Base-by-base conservation (phyloP, 2,888 invertebrate species). In the Drosophila cognata region DNA sequence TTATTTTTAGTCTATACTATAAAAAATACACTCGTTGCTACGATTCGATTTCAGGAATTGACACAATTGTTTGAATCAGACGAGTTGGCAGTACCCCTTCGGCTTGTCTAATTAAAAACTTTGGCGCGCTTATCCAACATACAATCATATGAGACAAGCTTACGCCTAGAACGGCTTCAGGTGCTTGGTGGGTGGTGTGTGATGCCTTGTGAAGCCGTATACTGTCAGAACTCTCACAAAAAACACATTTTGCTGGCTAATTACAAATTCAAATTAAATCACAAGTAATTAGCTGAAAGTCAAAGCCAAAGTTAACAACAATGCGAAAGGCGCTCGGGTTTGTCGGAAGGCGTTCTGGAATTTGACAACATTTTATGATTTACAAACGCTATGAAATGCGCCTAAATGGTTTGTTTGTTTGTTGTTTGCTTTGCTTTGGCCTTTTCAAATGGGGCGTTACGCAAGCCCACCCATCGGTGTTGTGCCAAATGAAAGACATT, bases 201-300 rank as follows among this genome's bases (percentile, higher is more conserved):
- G 55, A 50, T 43, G 59, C 41, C 36, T 33, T 35, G 61, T 38
- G 41, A 13, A 33, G 33, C 35, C 51, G 67, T 53, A 58, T 57
- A 25, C 77, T 86, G 89, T 84, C 89, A 77, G 63, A 82, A 73
- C 76, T 84, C 84, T 88, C 87, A 82, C 73, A 81, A 83, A 83
- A 79, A 80, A 84, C 80, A 77, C 87, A 91, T 87, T 90, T 87
- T 82, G 76, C 81, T 74, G 80, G 77, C 90, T 91, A 90, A 91
- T 91, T 90, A 90, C 77, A 89, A 91, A 88, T 91, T 90, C 87
- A 91, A 91, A 91, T 91, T 90, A 90, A 86, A 91, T 90, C 88
- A 82, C 83, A 85, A 82, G 84, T 84, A 87, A 87, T 87, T 89
- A 87, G 83, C 77, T 73, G 72, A 74, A 79, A 86, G 77, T 82